phyloP scores from a whole-genome alignment of 2,888 invertebrate genomes.

The Alloscopus bannaensis region DNA sequence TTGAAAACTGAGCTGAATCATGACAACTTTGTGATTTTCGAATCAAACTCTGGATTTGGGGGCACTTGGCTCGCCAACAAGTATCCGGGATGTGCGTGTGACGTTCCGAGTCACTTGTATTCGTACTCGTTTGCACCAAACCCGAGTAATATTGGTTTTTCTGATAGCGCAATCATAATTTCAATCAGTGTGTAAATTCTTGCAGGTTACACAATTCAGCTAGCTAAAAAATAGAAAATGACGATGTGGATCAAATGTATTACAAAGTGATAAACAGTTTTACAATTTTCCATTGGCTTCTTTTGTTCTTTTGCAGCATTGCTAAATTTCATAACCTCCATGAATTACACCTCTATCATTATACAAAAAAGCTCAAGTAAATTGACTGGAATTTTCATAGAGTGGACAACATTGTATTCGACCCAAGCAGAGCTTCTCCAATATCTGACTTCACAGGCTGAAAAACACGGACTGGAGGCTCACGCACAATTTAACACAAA shows the following conservation, averaged over 20 bases:
- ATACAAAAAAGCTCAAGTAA: neutral
- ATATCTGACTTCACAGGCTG: constrained; percentile 55
- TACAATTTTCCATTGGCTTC: neutral
- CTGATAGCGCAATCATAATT: neutral
- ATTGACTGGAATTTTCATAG: constrained; percentile 7
- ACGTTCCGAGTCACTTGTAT: constrained; percentile 64
- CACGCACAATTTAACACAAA: constrained; percentile 49
- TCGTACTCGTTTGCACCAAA: constrained; percentile 59
- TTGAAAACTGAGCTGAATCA: constrained; percentile 6
- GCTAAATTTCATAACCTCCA: neutral
- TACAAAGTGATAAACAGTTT: neutral
- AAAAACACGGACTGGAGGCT: constrained; percentile 48
- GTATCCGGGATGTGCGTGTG: constrained; percentile 61
- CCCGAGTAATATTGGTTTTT: constrained; percentile 42
- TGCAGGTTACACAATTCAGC: neutral
- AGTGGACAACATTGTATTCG: constrained; percentile 57
- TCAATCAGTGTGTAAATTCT: too few species aligned
- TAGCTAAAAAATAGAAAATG: neutral
- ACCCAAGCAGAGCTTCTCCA: constrained; percentile 57
- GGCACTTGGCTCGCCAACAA: constrained; percentile 61
- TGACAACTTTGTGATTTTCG: constrained; percentile 46
- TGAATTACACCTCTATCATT: neutral
- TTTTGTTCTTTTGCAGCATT: neutral
- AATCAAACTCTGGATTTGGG: constrained; percentile 52
- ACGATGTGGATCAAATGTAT: neutral